Conservation (phyloP, 1,140 invertebrate species). For the Drosophila pectinifera region DNA sequence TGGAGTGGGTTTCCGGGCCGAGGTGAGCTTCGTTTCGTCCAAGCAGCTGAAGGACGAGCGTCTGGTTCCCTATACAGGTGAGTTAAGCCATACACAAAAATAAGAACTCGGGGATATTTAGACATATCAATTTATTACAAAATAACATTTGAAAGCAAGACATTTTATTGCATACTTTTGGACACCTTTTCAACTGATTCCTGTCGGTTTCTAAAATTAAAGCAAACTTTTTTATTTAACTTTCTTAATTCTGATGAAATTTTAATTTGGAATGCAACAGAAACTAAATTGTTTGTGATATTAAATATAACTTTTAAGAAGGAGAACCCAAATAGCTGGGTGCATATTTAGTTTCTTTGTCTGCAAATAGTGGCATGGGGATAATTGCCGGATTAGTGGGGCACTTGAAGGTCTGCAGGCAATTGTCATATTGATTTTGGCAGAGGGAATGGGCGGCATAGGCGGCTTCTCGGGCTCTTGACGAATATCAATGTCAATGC, state of each 20-base stretch:
- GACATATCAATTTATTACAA: no score
- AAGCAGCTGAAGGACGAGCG: constrained; percentile 86
- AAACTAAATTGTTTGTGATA: neutral
- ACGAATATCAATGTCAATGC: constrained; percentile 72
- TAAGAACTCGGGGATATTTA: neutral
- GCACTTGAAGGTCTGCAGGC: constrained; percentile 73
- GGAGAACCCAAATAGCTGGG: neutral
- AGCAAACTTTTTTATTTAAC: no score
- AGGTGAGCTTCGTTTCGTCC: constrained; percentile 88
- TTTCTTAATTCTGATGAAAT: neutral
- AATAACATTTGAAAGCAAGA: no score
- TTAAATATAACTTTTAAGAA: neutral
- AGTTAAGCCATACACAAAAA: constrained; percentile 12
- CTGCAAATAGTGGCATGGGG: neutral
- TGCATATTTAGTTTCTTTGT: neutral
- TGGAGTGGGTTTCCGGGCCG: constrained; percentile 89
- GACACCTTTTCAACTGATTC: no score
- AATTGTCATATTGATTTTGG: constrained; percentile 74
- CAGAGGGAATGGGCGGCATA: constrained; percentile 2
- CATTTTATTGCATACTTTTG: no score
- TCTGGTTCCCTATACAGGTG: constrained; percentile 87
- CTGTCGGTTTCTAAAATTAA: no score
- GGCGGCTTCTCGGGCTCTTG: neutral
- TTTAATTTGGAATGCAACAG: neutral
- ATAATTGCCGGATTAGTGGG: constrained; percentile 41